phyloP scores from a whole-genome alignment of 2,888 invertebrate genomes.

The Cartodere bifasciata region DNA sequence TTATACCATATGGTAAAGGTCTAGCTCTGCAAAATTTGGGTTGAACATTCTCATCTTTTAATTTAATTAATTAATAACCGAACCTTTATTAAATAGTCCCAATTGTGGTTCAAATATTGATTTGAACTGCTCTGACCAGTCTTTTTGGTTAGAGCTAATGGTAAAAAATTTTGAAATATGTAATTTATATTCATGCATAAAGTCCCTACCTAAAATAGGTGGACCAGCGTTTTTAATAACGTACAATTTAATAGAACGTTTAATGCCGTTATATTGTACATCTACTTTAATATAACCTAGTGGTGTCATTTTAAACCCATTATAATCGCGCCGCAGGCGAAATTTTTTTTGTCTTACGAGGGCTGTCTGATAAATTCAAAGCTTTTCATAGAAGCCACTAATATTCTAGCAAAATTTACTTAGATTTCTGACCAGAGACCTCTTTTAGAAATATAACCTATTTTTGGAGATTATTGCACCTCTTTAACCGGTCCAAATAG shows the following conservation, averaged over 20 bases:
- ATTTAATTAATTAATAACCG: constrained; percentile 4
- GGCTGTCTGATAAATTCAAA: too few relatives aligned
- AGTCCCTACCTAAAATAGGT: constrained; percentile 3
- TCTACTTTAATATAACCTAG: constrained; percentile 2
- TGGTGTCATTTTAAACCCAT: constrained; percentile 4
- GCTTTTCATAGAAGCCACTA: too few relatives aligned
- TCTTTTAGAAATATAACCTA: too few relatives aligned
- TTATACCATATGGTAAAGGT: constrained; percentile 1
- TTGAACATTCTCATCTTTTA: constrained; percentile 2
- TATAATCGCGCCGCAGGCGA: too few relatives aligned
- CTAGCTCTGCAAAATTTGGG: constrained; percentile 2
- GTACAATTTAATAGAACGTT: constrained; percentile 2
- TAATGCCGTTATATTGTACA: constrained; percentile 3
- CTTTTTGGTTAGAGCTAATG: constrained; percentile 2
- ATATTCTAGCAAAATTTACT: too few relatives aligned
- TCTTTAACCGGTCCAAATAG: too few relatives aligned
- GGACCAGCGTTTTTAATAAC: constrained; percentile 2
- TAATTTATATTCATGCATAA: constrained; percentile 2
- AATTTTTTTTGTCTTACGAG: too few relatives aligned
- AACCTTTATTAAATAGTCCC: constrained; percentile 5
- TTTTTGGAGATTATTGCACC: too few relatives aligned
- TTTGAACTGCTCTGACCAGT: constrained; percentile 2
- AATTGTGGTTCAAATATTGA: background rate
- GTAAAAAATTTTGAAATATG: constrained; percentile 2
- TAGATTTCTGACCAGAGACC: too few relatives aligned